Conservation (phyloP, 2,113 vertebrate species). For the Monarcha castaneiventris region DNA sequence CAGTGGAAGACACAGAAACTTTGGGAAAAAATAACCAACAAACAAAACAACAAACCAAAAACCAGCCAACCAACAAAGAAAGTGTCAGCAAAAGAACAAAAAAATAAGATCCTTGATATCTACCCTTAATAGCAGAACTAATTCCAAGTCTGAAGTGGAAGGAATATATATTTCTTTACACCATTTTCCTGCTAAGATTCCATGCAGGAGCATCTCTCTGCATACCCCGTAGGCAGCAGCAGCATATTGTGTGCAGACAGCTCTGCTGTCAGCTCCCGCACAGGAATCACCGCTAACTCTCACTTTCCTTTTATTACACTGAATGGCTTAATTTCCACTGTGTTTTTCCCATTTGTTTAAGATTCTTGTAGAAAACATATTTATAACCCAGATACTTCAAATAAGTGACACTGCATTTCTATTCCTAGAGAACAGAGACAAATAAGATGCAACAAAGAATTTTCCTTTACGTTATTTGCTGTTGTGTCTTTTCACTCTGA, state of each 20-base stretch:
- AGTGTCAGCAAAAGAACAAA: fast-evolving
- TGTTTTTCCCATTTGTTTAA: background rate
- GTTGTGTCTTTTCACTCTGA: background rate
- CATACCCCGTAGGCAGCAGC: background rate
- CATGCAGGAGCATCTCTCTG: background rate
- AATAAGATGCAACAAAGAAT: background rate
- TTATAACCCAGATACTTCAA: background rate
- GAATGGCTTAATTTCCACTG: background rate
- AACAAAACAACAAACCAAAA: background rate
- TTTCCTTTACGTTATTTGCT: background rate
- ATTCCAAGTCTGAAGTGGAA: background rate
- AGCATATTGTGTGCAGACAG: background rate
- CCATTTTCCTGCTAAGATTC: background rate
- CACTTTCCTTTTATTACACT: background rate
- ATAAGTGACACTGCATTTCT: background rate
- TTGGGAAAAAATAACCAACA: background rate
- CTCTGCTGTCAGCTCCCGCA: background rate
- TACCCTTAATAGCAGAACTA: background rate
- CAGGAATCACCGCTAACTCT: background rate
- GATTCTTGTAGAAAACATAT: background rate
- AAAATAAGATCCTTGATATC: background rate
- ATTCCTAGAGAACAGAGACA: background rate
- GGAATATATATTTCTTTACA: background rate
- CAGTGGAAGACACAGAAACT: background rate
- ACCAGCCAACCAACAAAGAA: background rate